Evolutionary conservation across 53 echinoderm and acorn worm genomes (phyloP).

Genomic region (Patiria pectinifera): DNA sequence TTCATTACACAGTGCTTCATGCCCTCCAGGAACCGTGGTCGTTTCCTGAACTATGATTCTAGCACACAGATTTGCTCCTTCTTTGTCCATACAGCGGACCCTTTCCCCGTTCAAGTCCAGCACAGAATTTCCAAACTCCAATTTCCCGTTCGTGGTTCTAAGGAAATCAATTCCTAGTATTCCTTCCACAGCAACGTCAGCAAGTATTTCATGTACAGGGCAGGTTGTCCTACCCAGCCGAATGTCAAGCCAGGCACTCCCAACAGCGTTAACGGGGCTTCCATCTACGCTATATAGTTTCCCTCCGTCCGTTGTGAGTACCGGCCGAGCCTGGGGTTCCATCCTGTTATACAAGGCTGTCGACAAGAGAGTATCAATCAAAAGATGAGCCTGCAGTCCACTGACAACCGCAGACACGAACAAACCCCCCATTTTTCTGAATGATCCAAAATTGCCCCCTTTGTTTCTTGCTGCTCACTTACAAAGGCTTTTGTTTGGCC

Average conservation of each 20-base stretch:
- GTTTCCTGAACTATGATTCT: constrained; percentile 42
- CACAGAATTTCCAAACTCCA: constrained; percentile 19
- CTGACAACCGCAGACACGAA: constrained; percentile 31
- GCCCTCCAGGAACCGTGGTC: constrained; percentile 19
- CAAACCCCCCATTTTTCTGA: constrained; percentile 7
- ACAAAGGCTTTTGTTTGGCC: not conserved
- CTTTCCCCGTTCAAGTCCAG: constrained; percentile 24
- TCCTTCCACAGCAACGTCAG: not conserved
- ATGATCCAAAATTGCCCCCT: not conserved
- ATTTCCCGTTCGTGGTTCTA: not conserved
- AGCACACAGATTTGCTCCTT: constrained; percentile 21
- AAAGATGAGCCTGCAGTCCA: constrained; percentile 3
- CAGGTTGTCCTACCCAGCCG: not conserved
- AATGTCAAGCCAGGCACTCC: constrained; percentile 19
- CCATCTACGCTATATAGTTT: not conserved
- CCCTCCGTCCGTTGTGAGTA: not conserved
- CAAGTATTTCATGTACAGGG: not conserved
- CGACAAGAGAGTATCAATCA: constrained; percentile 47
- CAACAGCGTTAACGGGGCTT: not conserved
- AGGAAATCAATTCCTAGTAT: constrained; percentile 55
- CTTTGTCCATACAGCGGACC: constrained; percentile 11
- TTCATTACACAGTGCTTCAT: too few relatives aligned
- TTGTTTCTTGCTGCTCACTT: not conserved
- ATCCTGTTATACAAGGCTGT: constrained; percentile 20
- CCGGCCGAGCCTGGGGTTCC: not conserved